Evolutionary conservation across 2,797 vertebrate species (phyloP).

Genomic region (Girardinus metallicus): DNA sequence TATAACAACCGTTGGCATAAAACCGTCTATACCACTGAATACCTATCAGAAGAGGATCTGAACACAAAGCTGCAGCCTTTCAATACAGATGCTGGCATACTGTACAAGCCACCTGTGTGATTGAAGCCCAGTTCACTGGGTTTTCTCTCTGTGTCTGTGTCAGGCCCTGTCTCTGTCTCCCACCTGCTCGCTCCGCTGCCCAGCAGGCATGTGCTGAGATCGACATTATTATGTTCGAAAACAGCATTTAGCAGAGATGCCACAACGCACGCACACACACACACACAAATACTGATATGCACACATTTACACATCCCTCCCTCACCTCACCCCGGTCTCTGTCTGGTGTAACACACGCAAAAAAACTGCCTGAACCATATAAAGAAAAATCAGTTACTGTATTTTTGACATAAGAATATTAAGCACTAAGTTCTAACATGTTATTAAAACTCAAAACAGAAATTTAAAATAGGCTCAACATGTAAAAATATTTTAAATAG

Average conservation of each 20-base stretch:
- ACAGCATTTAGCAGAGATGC: conserved; percentile 73
- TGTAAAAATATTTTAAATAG: not conserved
- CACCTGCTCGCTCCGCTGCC: conserved; percentile 80
- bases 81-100: conserved; percentile 39
- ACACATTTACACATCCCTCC: conserved; percentile 18
- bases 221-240: conserved; percentile 83
- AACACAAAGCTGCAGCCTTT: conserved; percentile 32
- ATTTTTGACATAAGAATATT: not conserved
- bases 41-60: conserved; percentile 2
- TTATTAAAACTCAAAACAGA: not conserved
- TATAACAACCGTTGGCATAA: conserved; percentile 18
- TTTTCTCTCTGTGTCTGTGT: conserved; percentile 53
- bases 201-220: conserved; percentile 85
- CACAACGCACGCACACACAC: conserved; percentile 18
- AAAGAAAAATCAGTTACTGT: not conserved
- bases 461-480: not conserved
- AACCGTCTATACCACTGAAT: conserved; percentile 36
- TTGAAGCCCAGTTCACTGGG: conserved; percentile 56
- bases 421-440: not conserved
- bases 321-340: conserved; percentile 27
- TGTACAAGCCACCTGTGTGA: conserved; percentile 64
- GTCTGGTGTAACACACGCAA: conserved; percentile 32
- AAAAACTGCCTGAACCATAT: conserved; percentile 16
- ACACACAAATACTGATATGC: not conserved
- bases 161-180: conserved; percentile 54